Evolutionary conservation across 2,113 vertebrate species (phyloP).

Genomic region (Pelecanus crispus): DNA sequence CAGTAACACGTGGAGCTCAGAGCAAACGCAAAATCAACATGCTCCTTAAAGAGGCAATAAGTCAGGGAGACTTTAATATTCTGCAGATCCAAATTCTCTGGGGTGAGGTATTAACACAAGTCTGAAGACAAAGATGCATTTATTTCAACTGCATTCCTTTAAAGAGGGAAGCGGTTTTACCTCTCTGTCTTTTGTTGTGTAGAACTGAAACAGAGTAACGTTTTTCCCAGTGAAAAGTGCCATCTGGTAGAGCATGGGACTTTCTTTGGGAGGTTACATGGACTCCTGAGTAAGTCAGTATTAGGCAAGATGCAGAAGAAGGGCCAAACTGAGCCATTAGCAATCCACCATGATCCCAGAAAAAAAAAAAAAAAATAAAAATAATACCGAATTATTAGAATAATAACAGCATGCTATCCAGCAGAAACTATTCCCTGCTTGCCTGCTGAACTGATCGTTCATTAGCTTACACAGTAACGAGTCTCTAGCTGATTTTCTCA

Average conservation of each 20-base stretch:
- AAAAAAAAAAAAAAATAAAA: not conserved
- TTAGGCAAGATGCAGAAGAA: not conserved
- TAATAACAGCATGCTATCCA: not conserved
- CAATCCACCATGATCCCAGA: not conserved
- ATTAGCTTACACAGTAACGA: not conserved
- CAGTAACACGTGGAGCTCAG: not conserved
- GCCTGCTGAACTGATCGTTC: not conserved
- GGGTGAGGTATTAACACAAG: not conserved
- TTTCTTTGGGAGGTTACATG: not conserved
- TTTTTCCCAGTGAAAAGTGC: not conserved
- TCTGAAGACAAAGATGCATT: slow-evolving; percentile 22
- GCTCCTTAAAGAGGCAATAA: slow-evolving; percentile 37
- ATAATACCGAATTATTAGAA: not conserved
- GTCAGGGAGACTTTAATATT: slow-evolving; percentile 25
- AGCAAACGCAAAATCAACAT: slow-evolving; percentile 36
- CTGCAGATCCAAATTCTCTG: not conserved
- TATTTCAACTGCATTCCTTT: not conserved
- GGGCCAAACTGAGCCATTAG: not conserved
- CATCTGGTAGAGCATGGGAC: not conserved
- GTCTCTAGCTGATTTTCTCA: slow-evolving; percentile 3
- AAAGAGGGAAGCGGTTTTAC: not conserved
- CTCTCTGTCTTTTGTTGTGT: not conserved
- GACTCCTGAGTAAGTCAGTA: not conserved
- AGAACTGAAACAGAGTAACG: not conserved
- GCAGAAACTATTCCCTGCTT: not conserved